A percentile compares a stretch with the other conserved stretches of the same genome.
Evolutionary conservation across 2,888 invertebrate genomes (phyloP).

Genomic region (Candidula unifasciata): DNA sequence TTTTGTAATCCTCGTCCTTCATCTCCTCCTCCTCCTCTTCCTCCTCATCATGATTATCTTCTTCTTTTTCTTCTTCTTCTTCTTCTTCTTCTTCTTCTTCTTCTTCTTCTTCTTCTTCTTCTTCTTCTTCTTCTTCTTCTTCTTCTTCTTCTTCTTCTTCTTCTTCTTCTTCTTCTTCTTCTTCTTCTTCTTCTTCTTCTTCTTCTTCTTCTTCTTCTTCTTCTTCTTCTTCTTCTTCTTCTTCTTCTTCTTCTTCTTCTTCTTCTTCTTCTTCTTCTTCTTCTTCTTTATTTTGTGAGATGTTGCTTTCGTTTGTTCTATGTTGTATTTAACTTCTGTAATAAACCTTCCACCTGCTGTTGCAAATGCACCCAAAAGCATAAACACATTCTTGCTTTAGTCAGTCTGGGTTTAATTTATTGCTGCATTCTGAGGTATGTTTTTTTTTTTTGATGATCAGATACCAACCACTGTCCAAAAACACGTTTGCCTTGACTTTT

Average conservation of each 20-base stretch:
- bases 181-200: constrained; percentile 24
- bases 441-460: too few species aligned
- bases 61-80: constrained; percentile 17
- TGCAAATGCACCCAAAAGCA: too few species aligned
- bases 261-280: constrained; percentile 1
- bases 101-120: constrained; percentile 30
- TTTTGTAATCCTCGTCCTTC: too few species aligned
- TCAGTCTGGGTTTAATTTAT: too few species aligned
- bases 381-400: too few species aligned
- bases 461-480: too few species aligned
- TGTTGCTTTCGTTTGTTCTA: not conserved
- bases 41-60: not conserved
- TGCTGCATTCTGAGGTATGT: too few species aligned
- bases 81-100: constrained; percentile 26
- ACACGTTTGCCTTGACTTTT: too few species aligned
- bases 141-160: not conserved
- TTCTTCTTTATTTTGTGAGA: not conserved
- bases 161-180: not conserved
- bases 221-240: not conserved
- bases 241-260: constrained; percentile 25
- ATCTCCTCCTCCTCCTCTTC: too few species aligned
- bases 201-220: constrained; percentile 18
- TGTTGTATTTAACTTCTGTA: too few species aligned
- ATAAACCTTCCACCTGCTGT: too few species aligned
- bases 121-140: constrained; percentile 2